Conservation (phyloP, 2,113 vertebrate genomes). For the Nyctereutes procyonoides region DNA sequence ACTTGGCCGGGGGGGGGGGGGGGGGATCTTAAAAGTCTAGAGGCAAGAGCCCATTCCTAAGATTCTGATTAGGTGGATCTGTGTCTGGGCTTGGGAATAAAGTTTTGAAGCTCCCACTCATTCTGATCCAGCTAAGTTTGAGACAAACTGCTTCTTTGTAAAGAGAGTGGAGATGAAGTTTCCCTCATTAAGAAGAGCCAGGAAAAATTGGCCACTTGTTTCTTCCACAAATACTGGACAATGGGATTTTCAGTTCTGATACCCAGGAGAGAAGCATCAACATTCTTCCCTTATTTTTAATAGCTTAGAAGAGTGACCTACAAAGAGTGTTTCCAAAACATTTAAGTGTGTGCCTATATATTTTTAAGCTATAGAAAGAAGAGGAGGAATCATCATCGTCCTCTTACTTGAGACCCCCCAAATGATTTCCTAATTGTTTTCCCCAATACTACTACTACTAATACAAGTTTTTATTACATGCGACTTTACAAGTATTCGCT, state of each 20-base stretch:
- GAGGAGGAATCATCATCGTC: neutral
- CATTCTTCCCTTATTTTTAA: neutral
- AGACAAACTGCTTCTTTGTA: neutral
- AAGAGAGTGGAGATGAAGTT: neutral
- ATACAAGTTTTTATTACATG: neutral
- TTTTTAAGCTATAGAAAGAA: slow-evolving; percentile 24
- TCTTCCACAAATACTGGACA: neutral
- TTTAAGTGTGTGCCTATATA: neutral
- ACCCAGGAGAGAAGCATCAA: neutral
- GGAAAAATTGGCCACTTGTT: neutral
- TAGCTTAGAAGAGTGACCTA: neutral
- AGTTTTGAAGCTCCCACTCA: neutral
- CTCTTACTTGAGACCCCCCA: neutral
- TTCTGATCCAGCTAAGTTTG: neutral
- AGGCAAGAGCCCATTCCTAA: neutral
- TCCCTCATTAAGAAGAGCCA: neutral
- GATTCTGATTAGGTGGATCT: neutral
- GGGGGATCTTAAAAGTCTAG: neutral
- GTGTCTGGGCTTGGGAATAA: neutral
- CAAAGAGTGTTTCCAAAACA: slow-evolving; percentile 24
- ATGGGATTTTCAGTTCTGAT: neutral
- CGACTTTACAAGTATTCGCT: neutral
- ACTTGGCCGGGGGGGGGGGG: neutral
- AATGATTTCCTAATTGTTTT: neutral
- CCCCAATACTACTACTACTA: neutral